phyloP scores from a whole-genome alignment of 2,113 vertebrate genomes.

The Piprites chloris region DNA sequence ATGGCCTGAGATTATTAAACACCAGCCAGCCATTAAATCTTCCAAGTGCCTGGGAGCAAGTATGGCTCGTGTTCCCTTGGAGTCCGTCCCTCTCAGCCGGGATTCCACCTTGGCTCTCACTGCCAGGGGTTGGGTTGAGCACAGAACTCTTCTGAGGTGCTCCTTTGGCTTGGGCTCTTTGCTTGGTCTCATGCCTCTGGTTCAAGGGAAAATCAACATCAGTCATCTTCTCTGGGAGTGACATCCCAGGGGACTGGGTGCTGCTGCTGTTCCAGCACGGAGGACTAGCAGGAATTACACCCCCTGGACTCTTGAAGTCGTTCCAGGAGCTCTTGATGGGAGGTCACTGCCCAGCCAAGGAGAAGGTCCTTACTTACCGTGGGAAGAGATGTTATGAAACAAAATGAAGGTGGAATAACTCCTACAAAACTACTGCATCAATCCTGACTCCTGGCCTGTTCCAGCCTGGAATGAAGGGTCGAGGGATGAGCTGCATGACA shows the following conservation, averaged over 20 bases:
- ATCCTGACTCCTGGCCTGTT: background rate
- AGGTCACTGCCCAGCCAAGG: background rate
- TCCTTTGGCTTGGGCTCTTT: background rate
- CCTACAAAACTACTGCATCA: no score
- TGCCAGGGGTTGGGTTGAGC: background rate
- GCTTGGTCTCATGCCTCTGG: background rate
- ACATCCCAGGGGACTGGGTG: background rate
- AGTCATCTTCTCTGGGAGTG: background rate
- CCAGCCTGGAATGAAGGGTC: background rate
- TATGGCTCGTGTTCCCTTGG: background rate
- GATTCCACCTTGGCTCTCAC: background rate
- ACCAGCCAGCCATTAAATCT: constrained; percentile 30
- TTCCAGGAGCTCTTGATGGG: background rate
- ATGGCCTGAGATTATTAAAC: constrained; percentile 8
- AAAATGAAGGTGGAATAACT: background rate
- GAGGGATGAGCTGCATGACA: background rate
- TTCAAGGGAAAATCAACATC: background rate
- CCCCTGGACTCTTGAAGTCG: background rate
- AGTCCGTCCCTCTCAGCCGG: background rate
- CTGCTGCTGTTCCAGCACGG: background rate
- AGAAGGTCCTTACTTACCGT: background rate
- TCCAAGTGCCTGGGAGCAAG: constrained; percentile 3
- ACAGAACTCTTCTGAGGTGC: background rate
- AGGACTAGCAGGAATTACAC: background rate
- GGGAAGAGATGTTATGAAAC: background rate